A percentile compares a stretch with the other conserved stretches of the same genome.
Evolutionary conservation across 1,140 invertebrate genomes (phyloP).

Genomic region (Linepithema humile): DNA sequence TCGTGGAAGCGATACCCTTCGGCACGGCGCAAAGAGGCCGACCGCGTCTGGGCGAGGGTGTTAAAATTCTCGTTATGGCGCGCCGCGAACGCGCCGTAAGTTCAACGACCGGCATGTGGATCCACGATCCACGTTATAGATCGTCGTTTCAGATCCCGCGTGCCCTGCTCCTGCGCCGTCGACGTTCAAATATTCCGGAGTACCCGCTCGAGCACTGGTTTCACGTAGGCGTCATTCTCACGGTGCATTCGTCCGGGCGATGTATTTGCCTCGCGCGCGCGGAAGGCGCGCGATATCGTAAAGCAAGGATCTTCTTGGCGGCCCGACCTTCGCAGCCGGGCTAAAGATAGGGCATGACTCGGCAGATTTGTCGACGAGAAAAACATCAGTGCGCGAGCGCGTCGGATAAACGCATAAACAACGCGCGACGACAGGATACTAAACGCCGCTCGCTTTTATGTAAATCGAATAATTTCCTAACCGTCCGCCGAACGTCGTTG

Average conservation of each 20-base stretch:
- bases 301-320: conserved; percentile 29
- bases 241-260: conserved; percentile 37
- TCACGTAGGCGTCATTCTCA: conserved; percentile 55
- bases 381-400: conserved; percentile 6
- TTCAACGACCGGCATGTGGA: conserved; percentile 69
- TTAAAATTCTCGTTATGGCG: conserved; percentile 70
- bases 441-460: conserved; percentile 38
- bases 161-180: conserved; percentile 44
- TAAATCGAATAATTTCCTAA: conserved; percentile 49
- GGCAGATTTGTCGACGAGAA: conserved; percentile 33
- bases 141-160: conserved; percentile 67
- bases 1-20: conserved; percentile 67
- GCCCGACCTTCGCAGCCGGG: conserved; percentile 26
- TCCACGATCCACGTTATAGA: conserved; percentile 68
- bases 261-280: conserved; percentile 50
- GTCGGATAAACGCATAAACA: conserved; percentile 32
- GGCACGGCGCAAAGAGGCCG: conserved; percentile 64
- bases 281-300: conserved; percentile 39
- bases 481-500: conserved; percentile 9
- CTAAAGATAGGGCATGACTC: conserved; percentile 54
- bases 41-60: conserved; percentile 64
- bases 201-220: background rate
- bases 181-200: conserved; percentile 48
- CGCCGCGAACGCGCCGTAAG: conserved; percentile 58
- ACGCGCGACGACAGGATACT: conserved; percentile 43